Evolutionary conservation across 1,140 invertebrate species (phyloP), one percentile per base, ranked within the genome.

Genomic region (Rhizoglyphus robini): DNA sequence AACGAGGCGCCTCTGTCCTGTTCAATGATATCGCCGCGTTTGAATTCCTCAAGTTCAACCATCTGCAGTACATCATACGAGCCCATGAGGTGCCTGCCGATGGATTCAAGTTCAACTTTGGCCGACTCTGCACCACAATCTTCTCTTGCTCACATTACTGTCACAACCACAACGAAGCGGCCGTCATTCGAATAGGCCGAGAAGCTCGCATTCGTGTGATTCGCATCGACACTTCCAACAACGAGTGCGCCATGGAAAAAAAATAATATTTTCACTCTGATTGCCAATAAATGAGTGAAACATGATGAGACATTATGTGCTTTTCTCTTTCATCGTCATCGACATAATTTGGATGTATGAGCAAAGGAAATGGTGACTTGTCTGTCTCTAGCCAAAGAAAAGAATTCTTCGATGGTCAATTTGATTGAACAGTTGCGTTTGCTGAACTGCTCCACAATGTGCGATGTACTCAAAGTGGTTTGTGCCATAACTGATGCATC

Each of bases 1-100:
- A 81, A 65, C 77, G 85, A 69, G 83, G 84, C 41, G 87, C 86
- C 0, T 85, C 82, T 13, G 83, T 84, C 73, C 80, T 85, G 66
- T 88, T 87, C 73, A 83, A 79, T 68, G 78, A 77, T 69, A 78
- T 80, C 31, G 85, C 85, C 3, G 74, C 87, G 20, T 78, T 83
- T 59, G 70, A 75, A 29, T 88, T 87, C 74, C 75, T 88, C 29
- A 73, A 76, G 15, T 73, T 75, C 64, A 85, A 87, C 74, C 75
- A 76, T 34, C 77, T 86, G 0, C 81, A 83, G 1, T 83, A 85
- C 74, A 80, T 87, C 3, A 79, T 88, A 41, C 73, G 85, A 66
- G 85, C 85, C 31, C 85, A 87, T 74, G 84, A 87, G 75, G 79
- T 86, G 61, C 82, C 84, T 30, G 20, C 41, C 5, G 18, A 25